Conservation (phyloP, 2,797 vertebrate genomes). For the Amniataba percoides region DNA sequence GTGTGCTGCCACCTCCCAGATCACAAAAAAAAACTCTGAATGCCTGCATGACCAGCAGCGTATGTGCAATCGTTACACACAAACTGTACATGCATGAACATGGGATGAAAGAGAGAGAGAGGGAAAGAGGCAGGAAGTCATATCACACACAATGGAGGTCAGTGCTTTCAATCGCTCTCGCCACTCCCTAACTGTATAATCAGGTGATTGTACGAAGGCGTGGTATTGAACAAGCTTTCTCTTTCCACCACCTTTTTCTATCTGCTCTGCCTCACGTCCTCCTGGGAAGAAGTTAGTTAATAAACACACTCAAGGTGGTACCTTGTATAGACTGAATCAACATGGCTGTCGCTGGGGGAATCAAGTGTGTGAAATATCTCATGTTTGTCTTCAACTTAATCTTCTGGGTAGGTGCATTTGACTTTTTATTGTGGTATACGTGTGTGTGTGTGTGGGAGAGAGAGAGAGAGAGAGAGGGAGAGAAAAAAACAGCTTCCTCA, state of each 20-base stretch:
- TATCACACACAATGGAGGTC: conserved; percentile 3
- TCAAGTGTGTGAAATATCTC: conserved; percentile 82
- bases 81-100: conserved; percentile 1
- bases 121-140: background rate
- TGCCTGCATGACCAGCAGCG: background rate
- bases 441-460: background rate
- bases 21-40: background rate
- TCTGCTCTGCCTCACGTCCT: conserved; percentile 21
- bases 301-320: background rate
- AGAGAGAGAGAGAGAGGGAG: background rate
- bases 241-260: background rate
- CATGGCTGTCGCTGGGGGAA: conserved; percentile 79
- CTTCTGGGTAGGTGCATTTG: conserved; percentile 82
- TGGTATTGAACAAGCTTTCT: conserved; percentile 17
- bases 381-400: conserved; percentile 81
- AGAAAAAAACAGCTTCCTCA: background rate
- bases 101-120: conserved; percentile 4
- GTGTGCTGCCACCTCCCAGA: conserved; percentile 2
- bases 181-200: conserved; percentile 54
- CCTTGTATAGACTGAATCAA: conserved; percentile 24
- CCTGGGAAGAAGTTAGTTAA: conserved; percentile 6
- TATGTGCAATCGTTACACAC: background rate
- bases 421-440: conserved; percentile 11
- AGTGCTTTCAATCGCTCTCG: conserved; percentile 7
- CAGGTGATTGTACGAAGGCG: conserved; percentile 63